Evolutionary conservation across 2,797 vertebrate genomes (phyloP), one percentile per base, ranked within the genome.

Genomic region (Petrocephalus schoutedeni): DNA sequence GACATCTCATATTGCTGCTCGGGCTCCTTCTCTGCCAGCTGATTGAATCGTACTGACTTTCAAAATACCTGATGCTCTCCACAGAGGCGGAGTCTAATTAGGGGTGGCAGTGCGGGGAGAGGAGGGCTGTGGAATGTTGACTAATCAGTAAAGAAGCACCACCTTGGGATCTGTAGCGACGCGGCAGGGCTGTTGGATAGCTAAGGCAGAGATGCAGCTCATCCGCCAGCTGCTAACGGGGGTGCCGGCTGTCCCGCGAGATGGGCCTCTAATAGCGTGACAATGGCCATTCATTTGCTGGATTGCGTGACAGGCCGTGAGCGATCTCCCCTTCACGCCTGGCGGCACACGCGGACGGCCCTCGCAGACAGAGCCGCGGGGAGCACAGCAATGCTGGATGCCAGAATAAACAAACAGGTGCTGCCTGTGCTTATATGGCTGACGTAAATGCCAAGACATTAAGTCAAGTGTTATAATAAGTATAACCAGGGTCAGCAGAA

Each of bases 261-360:
- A 71, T 32, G 67, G 67, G 14, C 32, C 14, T 74, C 67, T 74
- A 74, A 74, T 74, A 49, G 74, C 45, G 74, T 80, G 74, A 80
- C 74, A 80, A 49, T 80, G 19, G 74, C 74, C 74, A 49, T 80
- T 80, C 74, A 49, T 80, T 80, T 80, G 74, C 41, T n/a, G 74
- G 41, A 80, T 49, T 80, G 41, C 45, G 41, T 49, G 74, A 80
- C 74, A 80, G 74, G 74, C 74, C 19, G 74, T 80, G 74, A 45
- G 41, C 19, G 74, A 80, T 80, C 36, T 80, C 36, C 45, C 74
- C 74, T 80, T 80, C 74, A 80, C 19, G 74, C 74, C 10, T 80
- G 28, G 8, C 2, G 41, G 74, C 74, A 80, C 74, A 49, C n/a
- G 74, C 41, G 36, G 74, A 80, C 41, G 45, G 74, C 74, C 41